Percentiles rank a stretch among this genome's conserved stretches.
These are phyloP conservation scores for Metellina segmentata DNA, from an alignment of 2,888 invertebrate genomes.

Conservation along the genomic window DNA sequence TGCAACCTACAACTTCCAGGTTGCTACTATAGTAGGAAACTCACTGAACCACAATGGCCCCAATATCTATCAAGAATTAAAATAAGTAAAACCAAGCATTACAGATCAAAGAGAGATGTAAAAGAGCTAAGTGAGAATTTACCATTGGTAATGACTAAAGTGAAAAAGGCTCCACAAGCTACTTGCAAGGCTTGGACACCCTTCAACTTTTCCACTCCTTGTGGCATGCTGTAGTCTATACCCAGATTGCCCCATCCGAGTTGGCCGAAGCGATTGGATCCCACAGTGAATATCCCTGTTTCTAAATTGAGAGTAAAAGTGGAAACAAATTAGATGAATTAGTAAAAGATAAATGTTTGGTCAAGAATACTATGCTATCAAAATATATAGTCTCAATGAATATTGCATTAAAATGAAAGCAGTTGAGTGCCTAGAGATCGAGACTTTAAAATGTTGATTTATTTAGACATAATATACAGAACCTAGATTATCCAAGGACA, in stretches of 20 bases:
- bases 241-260: slow-evolving; percentile 69
- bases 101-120: not conserved
- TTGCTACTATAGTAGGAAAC: not conserved
- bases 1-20: not conserved
- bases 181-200: slow-evolving; percentile 20
- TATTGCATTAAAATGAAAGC: no score
- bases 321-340: no score
- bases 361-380: no score
- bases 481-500: no score
- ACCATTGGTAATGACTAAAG: slow-evolving; percentile 53
- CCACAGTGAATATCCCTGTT: slow-evolving; percentile 53
- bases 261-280: slow-evolving; percentile 67
- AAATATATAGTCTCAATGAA: no score
- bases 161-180: slow-evolving; percentile 55
- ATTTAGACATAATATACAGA: no score
- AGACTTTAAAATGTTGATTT: no score
- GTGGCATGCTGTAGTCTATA: slow-evolving; percentile 57
- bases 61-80: not conserved
- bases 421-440: no score
- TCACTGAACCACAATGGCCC: not conserved
- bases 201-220: slow-evolving; percentile 45
- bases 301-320: slow-evolving; percentile 34
- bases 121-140: not conserved
- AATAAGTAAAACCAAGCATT: not conserved
- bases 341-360: no score